These are phyloP conservation scores for Holotrichia oblita DNA, from an alignment of 1,140 invertebrate species.

Conservation along the genomic window DNA sequence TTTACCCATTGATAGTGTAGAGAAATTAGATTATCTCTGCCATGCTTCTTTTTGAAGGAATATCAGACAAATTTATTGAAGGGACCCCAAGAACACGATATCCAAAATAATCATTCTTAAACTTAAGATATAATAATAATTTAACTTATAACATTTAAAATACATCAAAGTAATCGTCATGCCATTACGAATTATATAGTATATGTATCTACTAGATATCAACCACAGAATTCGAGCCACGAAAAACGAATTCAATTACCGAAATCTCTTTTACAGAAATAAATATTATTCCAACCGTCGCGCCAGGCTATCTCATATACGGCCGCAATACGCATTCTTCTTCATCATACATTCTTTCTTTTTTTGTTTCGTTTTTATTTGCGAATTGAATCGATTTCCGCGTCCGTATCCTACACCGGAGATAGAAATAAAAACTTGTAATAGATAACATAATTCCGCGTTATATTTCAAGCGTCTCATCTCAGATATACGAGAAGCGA, in stretches of 20 bases:
- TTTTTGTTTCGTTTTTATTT: conserved; percentile 14
- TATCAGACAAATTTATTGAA: too few species aligned
- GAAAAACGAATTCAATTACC: neutral
- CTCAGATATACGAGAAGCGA: neutral
- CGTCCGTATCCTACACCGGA: neutral
- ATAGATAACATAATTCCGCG: conserved; percentile 27
- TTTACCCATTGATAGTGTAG: too few species aligned
- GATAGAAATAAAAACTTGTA: conserved; percentile 6
- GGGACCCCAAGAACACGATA: too few species aligned
- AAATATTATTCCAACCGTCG: neutral
- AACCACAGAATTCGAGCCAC: neutral
- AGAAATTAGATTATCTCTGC: too few species aligned
- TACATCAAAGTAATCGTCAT: too few species aligned
- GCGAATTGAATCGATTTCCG: conserved; percentile 1
- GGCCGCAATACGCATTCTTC: neutral
- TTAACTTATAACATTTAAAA: too few species aligned
- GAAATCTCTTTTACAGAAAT: neutral
- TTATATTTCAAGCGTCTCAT: conserved; percentile 12
- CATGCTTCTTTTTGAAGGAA: too few species aligned
- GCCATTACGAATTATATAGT: too few species aligned
- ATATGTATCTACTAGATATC: too few species aligned
- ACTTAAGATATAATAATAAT: too few species aligned
- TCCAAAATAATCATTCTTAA: too few species aligned
- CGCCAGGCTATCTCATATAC: neutral
- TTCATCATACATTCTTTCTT: neutral